Percentiles rank a stretch among this genome's conserved stretches.
phyloP scores from a whole-genome alignment of 2,797 vertebrate species.

The Gallinago nigripennis region DNA sequence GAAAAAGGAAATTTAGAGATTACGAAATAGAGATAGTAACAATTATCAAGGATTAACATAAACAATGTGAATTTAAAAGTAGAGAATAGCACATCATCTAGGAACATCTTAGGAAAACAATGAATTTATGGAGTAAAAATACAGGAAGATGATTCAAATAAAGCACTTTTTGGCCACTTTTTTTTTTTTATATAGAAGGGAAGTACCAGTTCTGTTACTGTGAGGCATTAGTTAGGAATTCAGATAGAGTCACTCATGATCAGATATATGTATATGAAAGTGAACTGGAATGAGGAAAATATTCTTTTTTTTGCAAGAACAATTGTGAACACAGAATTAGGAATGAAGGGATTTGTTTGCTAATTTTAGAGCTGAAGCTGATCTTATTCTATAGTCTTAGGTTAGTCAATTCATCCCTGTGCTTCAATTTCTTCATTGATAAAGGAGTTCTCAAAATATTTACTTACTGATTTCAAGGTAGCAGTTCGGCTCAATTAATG shows the following conservation, averaged over 20 bases:
- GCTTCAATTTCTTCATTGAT: not conserved
- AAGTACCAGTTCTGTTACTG: not conserved
- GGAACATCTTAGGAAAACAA: not conserved
- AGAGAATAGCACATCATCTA: not conserved
- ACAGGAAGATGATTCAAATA: not conserved
- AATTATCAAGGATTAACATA: not conserved
- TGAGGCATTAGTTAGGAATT: slow-evolving; percentile 46
- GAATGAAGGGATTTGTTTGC: not conserved
- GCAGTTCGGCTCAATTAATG: not conserved
- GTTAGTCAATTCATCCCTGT: not conserved
- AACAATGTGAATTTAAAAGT: not conserved
- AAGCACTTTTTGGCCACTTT: not conserved
- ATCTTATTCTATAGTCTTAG: not conserved
- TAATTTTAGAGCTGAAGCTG: slow-evolving; percentile 3
- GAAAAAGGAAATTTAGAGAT: not conserved
- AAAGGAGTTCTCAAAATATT: not conserved
- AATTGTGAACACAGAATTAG: not conserved
- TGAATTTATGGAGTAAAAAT: not conserved
- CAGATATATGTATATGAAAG: slow-evolving; percentile 33
- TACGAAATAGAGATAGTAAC: not conserved
- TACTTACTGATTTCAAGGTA: not conserved
- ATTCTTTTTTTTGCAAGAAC: not conserved
- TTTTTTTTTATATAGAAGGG: not conserved
- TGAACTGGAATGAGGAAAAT: slow-evolving; percentile 39
- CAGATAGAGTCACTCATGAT: slow-evolving; percentile 10